These are phyloP conservation scores for Elysia crispata DNA, from an alignment of 2,888 invertebrate genomes.

Conservation along the genomic window DNA sequence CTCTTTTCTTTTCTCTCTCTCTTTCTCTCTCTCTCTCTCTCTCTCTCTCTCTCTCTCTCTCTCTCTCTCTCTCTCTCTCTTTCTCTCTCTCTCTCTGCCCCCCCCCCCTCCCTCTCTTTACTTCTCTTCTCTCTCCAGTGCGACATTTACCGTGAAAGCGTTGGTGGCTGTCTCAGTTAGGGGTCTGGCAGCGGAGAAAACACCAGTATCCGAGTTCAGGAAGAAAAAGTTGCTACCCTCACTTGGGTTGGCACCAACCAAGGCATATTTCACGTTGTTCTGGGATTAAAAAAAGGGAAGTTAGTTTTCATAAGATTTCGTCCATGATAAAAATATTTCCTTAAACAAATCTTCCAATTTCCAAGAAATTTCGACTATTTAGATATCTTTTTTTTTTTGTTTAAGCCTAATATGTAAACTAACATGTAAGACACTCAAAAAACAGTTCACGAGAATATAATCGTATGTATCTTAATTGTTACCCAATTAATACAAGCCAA, in stretches of 20 bases:
- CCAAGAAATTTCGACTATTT: too few species aligned
- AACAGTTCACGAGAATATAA: not conserved
- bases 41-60: not conserved
- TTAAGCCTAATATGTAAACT: too few species aligned
- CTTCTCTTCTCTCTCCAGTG: not conserved
- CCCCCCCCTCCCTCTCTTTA: not conserved
- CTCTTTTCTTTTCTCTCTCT: too few species aligned
- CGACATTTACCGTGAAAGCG: slow-evolving; percentile 55
- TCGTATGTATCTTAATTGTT: too few species aligned
- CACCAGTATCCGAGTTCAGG: slow-evolving; percentile 64
- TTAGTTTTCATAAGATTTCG: not conserved
- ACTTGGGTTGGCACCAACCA: slow-evolving; percentile 49
- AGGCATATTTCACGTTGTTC: slow-evolving; percentile 57
- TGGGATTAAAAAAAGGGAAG: slow-evolving; percentile 46
- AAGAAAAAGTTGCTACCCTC: slow-evolving; percentile 64
- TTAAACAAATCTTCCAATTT: too few species aligned
- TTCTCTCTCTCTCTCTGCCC: too few species aligned
- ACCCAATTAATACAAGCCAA: too few species aligned
- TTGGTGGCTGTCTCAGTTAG: slow-evolving; percentile 56
- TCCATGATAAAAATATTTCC: too few species aligned
- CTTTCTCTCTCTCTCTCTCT: not conserved
- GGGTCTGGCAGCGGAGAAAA: slow-evolving; percentile 59
- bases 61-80: not conserved
- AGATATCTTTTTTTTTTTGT: too few species aligned
- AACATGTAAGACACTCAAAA: not conserved